Percentiles rank a stretch among this genome's conserved stretches.
Evolutionary conservation across 2,797 vertebrate genomes (phyloP).

Genomic region (Cyclura pinguis): DNA sequence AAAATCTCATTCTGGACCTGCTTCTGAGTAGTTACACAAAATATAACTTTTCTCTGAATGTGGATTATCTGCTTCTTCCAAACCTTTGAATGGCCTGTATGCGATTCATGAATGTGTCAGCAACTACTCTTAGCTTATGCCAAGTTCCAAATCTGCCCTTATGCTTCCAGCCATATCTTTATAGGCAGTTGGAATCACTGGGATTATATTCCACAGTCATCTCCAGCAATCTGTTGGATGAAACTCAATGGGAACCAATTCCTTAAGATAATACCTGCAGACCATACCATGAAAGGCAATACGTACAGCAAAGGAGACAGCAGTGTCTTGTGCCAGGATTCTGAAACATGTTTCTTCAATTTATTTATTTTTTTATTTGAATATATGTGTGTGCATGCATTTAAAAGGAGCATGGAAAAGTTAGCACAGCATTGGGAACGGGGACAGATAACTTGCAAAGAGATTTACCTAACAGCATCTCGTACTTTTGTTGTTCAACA

Average conservation of each 20-base stretch:
- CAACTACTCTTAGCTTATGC: not conserved
- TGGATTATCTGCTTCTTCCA: not conserved
- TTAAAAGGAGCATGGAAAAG: constrained; percentile 43
- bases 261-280: not conserved
- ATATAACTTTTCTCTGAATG: not conserved
- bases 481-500: constrained; percentile 71
- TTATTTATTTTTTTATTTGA: constrained; percentile 1
- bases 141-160: not conserved
- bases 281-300: constrained; percentile 54
- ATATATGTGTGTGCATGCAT: not conserved
- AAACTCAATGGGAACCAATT: constrained; percentile 26
- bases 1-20: too few relatives aligned
- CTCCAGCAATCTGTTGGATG: not conserved
- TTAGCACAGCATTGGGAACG: constrained; percentile 20
- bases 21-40: not conserved
- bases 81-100: not conserved
- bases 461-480: constrained; percentile 71
- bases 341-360: constrained; percentile 68
- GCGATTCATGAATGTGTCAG: not conserved
- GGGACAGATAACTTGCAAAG: constrained; percentile 65
- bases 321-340: constrained; percentile 15
- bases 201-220: not conserved
- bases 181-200: constrained; percentile 27
- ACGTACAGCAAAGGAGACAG: constrained; percentile 28
- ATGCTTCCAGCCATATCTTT: not conserved